Evolutionary conservation across 2,113 vertebrate genomes (phyloP).

Genomic region (Capreolus pygargus): DNA sequence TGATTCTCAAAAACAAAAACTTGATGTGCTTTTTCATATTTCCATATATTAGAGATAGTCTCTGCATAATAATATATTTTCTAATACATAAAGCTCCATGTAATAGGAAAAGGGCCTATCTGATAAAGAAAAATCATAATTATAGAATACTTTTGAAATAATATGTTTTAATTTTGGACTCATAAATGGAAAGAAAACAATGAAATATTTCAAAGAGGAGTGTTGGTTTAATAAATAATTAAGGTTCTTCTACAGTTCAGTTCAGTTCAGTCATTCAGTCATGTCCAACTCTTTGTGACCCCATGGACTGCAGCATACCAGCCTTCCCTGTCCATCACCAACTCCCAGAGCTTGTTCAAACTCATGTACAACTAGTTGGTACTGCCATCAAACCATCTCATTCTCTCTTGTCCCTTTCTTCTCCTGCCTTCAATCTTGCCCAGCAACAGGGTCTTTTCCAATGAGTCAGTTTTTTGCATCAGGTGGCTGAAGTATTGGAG

Average conservation of each 20-base stretch:
- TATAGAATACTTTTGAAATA: conserved; percentile 6
- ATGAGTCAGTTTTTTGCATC: neutral
- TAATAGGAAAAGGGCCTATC: neutral
- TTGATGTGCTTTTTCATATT: neutral
- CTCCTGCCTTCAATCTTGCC: neutral
- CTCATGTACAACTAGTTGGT: neutral
- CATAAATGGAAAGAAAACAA: neutral
- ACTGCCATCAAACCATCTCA: neutral
- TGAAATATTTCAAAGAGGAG: neutral
- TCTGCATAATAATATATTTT: neutral
- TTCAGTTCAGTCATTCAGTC: neutral
- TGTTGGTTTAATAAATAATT: neutral
- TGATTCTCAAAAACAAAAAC: neutral
- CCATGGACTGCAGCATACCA: neutral
- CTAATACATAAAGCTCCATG: neutral
- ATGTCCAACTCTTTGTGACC: neutral
- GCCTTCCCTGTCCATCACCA: neutral
- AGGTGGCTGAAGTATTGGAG: neutral
- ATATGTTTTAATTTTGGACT: neutral
- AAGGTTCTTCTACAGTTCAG: neutral
- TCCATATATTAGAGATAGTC: neutral
- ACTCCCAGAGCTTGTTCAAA: neutral
- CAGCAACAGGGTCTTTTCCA: neutral
- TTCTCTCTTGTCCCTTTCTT: neutral
- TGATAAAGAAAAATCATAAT: neutral